Evolutionary conservation across 2,888 invertebrate species (phyloP), one percentile per base, ranked within the genome.

Genomic region (Resseliella maxima): DNA sequence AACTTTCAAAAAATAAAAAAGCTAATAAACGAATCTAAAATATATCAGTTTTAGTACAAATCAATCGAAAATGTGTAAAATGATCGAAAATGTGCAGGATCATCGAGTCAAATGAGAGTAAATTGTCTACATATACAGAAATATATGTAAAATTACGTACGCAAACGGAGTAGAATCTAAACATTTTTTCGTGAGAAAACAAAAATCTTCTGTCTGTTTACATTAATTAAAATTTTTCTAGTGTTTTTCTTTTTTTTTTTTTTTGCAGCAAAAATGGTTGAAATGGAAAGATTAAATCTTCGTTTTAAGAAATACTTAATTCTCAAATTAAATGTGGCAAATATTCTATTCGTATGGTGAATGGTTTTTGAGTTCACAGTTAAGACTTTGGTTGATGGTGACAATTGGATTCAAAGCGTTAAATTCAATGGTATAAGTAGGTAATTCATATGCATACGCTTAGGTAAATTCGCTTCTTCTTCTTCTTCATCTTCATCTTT

Each of bases 361-460:
- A 59, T 2, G n/a, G 59, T 12, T 41, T 59, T 24, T 59, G 24
- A 59, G 2, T n/a, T 27, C 24, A 59, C 59, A 24, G 59, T 59
- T 59, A 59, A n/a, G 5, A 31, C 15, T 12, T 1, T 35, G 59
- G 27, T 21, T 31, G 72, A 31, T 35, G n/a, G 10, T 59, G 59
- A 59, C n/a, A 59, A 6, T 59, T n/a, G 24, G 24, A 59, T 59
- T 3, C 59, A 24, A 59, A 10, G 24, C 24, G 18, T 72, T 31
- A 15, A 15, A 72, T 72, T 72, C 15, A 72, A 72, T 15, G 31
- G 31, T 31, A 12, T 72, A 72, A 72, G 31, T 72, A 72, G 72
- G 72, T 72, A 72, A 72, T 72, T 72, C 31, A 5, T 72, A 72
- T 72, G 72, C 35, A 31, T 72, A 31, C 72, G 72, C 72, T 72